Evolutionary conservation across 2,888 invertebrate genomes (phyloP).

Genomic region (Tenthredo distinguenda): DNA sequence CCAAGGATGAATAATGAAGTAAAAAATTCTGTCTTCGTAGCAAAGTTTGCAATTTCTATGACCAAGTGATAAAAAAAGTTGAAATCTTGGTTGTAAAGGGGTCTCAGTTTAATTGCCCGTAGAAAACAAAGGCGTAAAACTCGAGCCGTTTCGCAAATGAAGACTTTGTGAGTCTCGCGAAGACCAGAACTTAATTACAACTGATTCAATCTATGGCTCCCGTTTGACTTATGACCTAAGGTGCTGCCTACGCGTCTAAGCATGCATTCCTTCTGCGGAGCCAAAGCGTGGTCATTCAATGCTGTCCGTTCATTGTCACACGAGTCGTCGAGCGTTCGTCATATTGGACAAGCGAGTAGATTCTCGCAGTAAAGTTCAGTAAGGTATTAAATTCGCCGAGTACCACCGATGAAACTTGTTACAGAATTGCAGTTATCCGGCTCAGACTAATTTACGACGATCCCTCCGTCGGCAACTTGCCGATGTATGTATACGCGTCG

Average conservation of each 20-base stretch:
- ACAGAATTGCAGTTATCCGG: slow-evolving; percentile 30
- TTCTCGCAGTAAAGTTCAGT: neutral
- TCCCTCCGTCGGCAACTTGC: neutral
- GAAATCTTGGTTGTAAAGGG: slow-evolving; percentile 15
- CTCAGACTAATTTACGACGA: slow-evolving; percentile 11
- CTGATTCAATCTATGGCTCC: slow-evolving; percentile 50
- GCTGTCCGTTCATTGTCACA: slow-evolving; percentile 15
- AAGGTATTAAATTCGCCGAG: neutral
- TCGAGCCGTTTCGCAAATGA: slow-evolving; percentile 16
- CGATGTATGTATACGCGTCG: neutral
- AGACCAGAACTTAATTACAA: slow-evolving; percentile 44
- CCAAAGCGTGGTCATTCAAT: neutral
- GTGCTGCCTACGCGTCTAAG: slow-evolving; percentile 23
- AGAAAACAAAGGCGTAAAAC: slow-evolving; percentile 47
- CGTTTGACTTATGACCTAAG: slow-evolving; percentile 43
- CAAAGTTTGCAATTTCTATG: neutral
- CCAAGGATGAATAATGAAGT: neutral
- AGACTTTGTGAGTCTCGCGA: slow-evolving; percentile 35
- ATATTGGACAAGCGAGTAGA: neutral
- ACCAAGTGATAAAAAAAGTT: neutral
- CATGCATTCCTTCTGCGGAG: slow-evolving; percentile 5
- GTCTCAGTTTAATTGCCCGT: slow-evolving; percentile 42
- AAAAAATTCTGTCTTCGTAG: neutral
- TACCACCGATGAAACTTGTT: neutral
- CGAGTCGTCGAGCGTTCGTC: neutral